Evolutionary conservation across 2,888 invertebrate genomes (phyloP).

Genomic region (Epirrhoe tristata): DNA sequence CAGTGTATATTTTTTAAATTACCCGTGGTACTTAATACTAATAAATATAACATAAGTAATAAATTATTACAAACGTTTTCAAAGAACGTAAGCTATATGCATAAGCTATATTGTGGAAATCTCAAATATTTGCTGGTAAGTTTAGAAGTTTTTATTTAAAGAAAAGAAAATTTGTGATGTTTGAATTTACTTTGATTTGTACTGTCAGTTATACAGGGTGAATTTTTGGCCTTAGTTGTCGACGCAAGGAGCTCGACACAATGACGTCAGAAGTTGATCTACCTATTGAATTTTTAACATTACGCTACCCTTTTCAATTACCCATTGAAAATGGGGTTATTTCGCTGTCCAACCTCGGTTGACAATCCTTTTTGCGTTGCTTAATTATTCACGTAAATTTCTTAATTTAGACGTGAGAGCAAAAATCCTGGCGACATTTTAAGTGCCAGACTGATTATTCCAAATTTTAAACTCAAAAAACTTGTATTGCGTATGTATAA

Average conservation of each 20-base stretch:
- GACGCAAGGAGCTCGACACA: constrained; percentile 50
- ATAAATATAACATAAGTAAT: no score
- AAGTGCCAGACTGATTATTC: constrained; percentile 44
- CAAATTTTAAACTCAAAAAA: constrained; percentile 24
- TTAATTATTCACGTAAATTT: constrained; percentile 82
- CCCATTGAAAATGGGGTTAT: constrained; percentile 78
- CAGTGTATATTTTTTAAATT: no score
- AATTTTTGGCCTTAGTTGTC: constrained; percentile 5
- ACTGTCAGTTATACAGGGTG: no score
- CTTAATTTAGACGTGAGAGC: constrained; percentile 79
- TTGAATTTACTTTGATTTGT: no score
- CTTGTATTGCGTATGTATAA: background rate
- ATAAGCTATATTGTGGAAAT: no score
- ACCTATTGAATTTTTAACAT: constrained; percentile 79
- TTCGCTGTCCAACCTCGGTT: constrained; percentile 78
- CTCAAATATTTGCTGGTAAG: no score
- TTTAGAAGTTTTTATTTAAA: no score
- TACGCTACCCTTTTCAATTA: constrained; percentile 83
- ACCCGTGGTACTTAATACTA: no score
- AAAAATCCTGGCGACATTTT: constrained; percentile 60
- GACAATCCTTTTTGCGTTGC: constrained; percentile 82
- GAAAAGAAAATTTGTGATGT: no score
- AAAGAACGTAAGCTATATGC: no score
- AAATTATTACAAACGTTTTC: no score
- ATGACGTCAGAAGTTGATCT: constrained; percentile 67